Base-by-base conservation (phyloP, 2,797 vertebrate species). In the Muscicapa comitata region DNA sequence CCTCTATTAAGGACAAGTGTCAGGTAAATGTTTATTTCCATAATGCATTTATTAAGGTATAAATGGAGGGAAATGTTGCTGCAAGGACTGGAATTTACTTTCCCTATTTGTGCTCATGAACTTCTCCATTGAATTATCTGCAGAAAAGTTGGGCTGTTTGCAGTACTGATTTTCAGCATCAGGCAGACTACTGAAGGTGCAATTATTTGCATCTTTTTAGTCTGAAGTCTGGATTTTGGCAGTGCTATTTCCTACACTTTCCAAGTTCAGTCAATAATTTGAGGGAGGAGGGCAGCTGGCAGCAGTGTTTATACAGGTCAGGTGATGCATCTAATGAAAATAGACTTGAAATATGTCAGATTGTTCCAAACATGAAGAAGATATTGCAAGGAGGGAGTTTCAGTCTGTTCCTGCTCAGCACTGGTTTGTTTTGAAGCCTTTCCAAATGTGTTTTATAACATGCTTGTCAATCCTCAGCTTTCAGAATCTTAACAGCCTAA, bases 21-120 rank as follows among this genome's bases (percentile, higher is more conserved):
- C 62, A 94, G 40, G 79, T 93, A 91, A 94, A 96, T 67, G 76
- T 90, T 91, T 89, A 62, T 91, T 90, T 93, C 54, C 70, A 17
- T 88, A 80, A 91, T 74, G 48, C 54, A n/a, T 78, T 90, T 70
- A 67, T 88, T 84, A 74, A 74, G 17, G 57, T 67, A 25, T 71
- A 80, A 88, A 51, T 20, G 68, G 50, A 77, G 29, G 28, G 72
- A 75, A 72, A 42, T 6, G 3, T 21, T 77, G 31, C 78, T 89
- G 65, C 33, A 43, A 75, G 76, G 87, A 12, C 43, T 5, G 16
- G 37, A 66, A 67, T 23, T 40, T 48, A 3, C 58, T 89, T 73
- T 68, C 45, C 15, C 0, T 57, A 10, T 86, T 58, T 26, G 9
- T 75, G 38, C 59, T 66, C 9, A 0, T 80, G 78, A 87, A 80